Base-by-base conservation (phyloP, 2,888 invertebrate species). In the Polydrusus cervinus region DNA sequence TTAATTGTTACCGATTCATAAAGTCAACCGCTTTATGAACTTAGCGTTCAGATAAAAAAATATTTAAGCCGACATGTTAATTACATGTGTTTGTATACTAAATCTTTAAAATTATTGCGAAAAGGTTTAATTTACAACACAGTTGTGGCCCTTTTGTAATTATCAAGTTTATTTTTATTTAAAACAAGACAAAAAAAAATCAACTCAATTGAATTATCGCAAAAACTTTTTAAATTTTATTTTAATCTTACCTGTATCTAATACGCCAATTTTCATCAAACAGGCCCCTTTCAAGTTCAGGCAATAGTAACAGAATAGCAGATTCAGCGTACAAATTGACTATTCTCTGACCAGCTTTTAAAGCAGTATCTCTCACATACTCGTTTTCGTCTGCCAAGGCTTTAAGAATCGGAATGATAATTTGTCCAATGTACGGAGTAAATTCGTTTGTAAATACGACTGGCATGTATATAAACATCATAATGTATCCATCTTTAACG, bases 401-500 rank as follows among this genome's bases (percentile, higher is more conserved):
- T 89, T 97, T 96, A 40, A 99, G 89, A 80, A 99, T 98, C 0
- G 98, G 97, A 86, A 96, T 98, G 83, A 99, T 97, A 82, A 99
- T 98, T 86, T 96, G 96, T 0, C 98, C 87, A 53, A 87, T 87
- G 88, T 98, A 99, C 0, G 95, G 96, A 0, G 95, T 94, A 88
- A 99, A 99, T 85, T 97, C 96, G 78, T 94, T 93, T 7, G 96
- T 97, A 88, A 99, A 99, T 11, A 98, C 97, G 76, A 94, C 94
- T 2, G 99, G 99, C 93, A 99, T 95, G 89, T 99, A 99, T 84
- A 99, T 99, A 87, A 98, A 99, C 97, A 99, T 97, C 97, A 99
- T 98, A 78, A 99, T 98, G 89, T 99, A 99, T 53, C 99, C 99
- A 88, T 99, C 99, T 84, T 99, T 96, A 1, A 99, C 98, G 87